Evolutionary conservation across 2,888 invertebrate genomes (phyloP), one percentile per base, ranked within the genome.

Genomic region (Andrena minutula): DNA sequence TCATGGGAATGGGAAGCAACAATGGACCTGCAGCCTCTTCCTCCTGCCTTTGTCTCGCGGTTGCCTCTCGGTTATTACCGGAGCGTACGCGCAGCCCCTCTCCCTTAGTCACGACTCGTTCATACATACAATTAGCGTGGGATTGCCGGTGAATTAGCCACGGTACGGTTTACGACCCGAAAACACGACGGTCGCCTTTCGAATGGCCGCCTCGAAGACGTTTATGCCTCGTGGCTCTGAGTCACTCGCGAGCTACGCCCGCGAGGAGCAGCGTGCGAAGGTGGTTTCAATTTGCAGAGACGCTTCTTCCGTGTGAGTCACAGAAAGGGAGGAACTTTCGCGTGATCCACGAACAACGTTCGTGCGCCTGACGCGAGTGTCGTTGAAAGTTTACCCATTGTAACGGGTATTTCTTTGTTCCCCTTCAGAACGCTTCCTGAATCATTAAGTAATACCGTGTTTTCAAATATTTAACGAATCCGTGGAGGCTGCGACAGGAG

Each of bases 111-210:
- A 60, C 71, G 81, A 75, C 60, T 72, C 75, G 70, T 82, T 86
- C 85, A 78, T 88, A 86, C 86, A 78, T 86, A 78, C 75, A 82
- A 88, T 87, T 87, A 88, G 82, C 80, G 82, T 78, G 82, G 82
- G 88, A 79, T 78, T 76, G 82, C 32, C 64, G 68, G 65, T 74
- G 80, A 88, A 88, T 88, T 86, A 84, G 82, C 66, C 32, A 20
- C 78, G 53, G 64, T 60, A 63, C 65, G 64, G 56, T 87, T 86
- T 87, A 86, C 80, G 86, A 87, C 56, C 49, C 35, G 74, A 69
- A 66, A 74, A 69, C 78, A 84, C 79, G 83, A 74, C 73, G 80
- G 75, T 72, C 49, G 64, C 64, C 56, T 47, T 63, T 69, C 80
- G 73, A 80, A 86, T 72, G 70, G 70, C 20, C 72, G 76, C 79